phyloP scores from a whole-genome alignment of 2,888 invertebrate species.

The Parelbella ahira region DNA sequence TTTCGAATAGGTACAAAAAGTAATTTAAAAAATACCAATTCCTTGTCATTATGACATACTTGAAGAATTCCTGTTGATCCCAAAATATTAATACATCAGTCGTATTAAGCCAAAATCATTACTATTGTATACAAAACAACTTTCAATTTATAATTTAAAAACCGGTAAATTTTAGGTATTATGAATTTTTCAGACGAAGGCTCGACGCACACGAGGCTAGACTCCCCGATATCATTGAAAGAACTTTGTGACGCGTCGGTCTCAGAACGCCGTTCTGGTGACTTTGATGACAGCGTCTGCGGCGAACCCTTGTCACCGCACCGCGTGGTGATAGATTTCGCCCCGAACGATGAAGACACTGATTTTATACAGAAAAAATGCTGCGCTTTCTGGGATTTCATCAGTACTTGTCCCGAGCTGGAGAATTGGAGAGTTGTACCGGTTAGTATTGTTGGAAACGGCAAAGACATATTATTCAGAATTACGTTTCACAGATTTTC shows the following conservation, averaged over 20 bases:
- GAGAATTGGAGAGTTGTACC: constrained; percentile 29
- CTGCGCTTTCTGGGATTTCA: constrained; percentile 40
- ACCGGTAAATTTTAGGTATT: no score
- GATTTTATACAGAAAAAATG: constrained; percentile 35
- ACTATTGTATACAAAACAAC: no score
- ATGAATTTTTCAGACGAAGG: constrained; percentile 2
- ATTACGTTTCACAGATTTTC: no score
- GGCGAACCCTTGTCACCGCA: constrained; percentile 39
- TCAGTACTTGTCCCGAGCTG: constrained; percentile 33
- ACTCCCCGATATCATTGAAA: neutral
- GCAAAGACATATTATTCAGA: no score
- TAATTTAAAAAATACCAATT: no score
- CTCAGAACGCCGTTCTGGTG: constrained; percentile 1
- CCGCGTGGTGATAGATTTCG: constrained; percentile 42
- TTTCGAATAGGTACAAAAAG: no score
- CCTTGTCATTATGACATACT: no score
- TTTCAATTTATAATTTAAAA: no score
- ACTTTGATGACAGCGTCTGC: constrained; percentile 34
- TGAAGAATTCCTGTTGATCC: no score
- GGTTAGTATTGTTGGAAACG: no score
- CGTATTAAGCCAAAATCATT: no score
- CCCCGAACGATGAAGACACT: constrained; percentile 34
- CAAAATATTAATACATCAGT: no score
- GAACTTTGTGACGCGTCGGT: neutral
- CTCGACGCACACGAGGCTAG: neutral